Evolutionary conservation across 2,888 invertebrate species (phyloP).

Genomic region (Nymphalis polychloros): DNA sequence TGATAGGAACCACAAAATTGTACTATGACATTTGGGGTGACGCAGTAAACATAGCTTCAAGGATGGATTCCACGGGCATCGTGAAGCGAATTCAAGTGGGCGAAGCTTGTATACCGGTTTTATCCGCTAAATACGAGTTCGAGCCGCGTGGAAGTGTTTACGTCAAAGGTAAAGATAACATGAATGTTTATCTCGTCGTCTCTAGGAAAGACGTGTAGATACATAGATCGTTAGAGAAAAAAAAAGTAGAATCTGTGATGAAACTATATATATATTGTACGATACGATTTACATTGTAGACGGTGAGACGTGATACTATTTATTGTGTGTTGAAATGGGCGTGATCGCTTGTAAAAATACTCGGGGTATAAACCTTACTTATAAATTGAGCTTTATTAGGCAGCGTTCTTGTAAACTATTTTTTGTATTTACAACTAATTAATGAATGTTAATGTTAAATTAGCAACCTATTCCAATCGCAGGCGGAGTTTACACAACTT

Average conservation of each 20-base stretch:
- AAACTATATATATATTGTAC: conserved; percentile 49
- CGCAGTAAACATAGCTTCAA: conserved; percentile 97
- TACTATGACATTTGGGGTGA: conserved; percentile 99
- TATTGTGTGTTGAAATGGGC: conserved; percentile 50
- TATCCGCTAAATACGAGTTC: conserved; percentile 90
- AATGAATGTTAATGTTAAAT: no score
- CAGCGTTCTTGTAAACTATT: conserved; percentile 43
- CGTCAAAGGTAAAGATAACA: conserved; percentile 97
- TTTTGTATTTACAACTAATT: conserved; percentile 30
- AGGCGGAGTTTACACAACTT: no score
- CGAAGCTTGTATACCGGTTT: conserved; percentile 86
- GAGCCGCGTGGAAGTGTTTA: conserved; percentile 96
- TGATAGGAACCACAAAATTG: conserved; percentile 97
- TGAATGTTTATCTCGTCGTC: conserved; percentile 92
- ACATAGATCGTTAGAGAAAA: conserved; percentile 46
- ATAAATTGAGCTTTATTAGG: conserved; percentile 59
- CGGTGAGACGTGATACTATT: conserved; percentile 37
- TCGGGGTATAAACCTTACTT: conserved; percentile 63
- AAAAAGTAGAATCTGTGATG: conserved; percentile 79
- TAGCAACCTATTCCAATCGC: no score
- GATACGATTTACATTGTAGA: conserved; percentile 24
- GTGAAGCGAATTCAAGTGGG: conserved; percentile 92
- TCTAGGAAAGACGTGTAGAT: conserved; percentile 76
- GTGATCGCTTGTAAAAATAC: conserved; percentile 66
- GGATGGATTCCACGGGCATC: conserved; percentile 98